Evolutionary conservation across 2,797 vertebrate species (phyloP).

Genomic region (Ispidina lecontei): DNA sequence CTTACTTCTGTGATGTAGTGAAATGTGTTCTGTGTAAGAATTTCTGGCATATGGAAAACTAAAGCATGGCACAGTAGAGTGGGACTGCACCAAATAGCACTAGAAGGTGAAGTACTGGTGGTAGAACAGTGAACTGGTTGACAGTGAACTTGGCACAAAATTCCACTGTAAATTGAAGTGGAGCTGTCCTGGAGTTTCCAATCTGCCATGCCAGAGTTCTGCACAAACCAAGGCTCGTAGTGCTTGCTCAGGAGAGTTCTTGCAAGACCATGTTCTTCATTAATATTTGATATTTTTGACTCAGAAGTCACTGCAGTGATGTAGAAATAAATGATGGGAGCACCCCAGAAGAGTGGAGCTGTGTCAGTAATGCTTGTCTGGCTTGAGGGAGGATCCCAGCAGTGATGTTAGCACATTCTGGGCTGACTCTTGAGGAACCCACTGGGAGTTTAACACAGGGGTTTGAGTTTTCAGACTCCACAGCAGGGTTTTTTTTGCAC

Average conservation of each 20-base stretch:
- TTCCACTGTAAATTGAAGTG: not conserved
- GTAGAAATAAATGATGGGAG: conserved; percentile 6
- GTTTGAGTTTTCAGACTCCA: not conserved
- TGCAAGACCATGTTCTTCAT: conserved; percentile 5
- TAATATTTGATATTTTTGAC: conserved; percentile 5
- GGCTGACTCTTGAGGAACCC: not conserved
- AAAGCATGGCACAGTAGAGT: not conserved
- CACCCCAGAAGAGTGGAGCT: not conserved
- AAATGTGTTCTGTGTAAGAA: not conserved
- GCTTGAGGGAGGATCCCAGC: not conserved
- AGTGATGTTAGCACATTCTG: not conserved
- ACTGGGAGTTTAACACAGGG: not conserved
- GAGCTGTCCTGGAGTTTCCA: not conserved
- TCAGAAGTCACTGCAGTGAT: not conserved
- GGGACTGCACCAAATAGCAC: not conserved
- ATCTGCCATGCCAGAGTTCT: not conserved
- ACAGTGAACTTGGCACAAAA: not conserved
- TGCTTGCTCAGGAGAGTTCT: not conserved
- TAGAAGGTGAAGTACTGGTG: not conserved
- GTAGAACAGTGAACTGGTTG: not conserved
- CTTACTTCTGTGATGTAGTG: not conserved
- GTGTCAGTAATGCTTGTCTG: not conserved
- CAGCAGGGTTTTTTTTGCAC: not conserved
- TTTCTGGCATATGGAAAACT: not conserved
- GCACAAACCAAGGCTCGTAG: not conserved